Evolutionary conservation across 2,888 invertebrate genomes (phyloP).

Genomic region (Aporophyla nigra): DNA sequence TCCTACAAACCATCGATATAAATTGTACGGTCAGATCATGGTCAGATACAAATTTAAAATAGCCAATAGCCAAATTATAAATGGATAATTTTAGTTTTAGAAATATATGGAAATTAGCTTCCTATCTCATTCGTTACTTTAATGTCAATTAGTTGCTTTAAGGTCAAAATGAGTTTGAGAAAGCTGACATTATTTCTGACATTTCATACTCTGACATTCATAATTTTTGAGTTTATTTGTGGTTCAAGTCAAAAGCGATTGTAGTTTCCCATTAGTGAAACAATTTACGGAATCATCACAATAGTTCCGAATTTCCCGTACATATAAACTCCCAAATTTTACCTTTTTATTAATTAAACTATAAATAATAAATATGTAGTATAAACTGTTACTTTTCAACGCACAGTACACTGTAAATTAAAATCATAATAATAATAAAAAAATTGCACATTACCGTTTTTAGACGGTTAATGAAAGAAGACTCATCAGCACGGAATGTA

Average conservation of each 20-base stretch:
- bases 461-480: neutral
- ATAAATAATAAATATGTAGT: too few relatives aligned
- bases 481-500: neutral
- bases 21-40: neutral
- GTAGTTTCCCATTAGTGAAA: too few relatives aligned
- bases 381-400: neutral
- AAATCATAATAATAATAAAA: neutral
- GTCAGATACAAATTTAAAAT: neutral
- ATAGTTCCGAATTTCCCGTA: too few relatives aligned
- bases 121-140: slow-evolving; percentile 63
- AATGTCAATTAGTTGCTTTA: slow-evolving; percentile 67
- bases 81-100: too few relatives aligned
- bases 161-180: slow-evolving; percentile 72
- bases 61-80: too few relatives aligned
- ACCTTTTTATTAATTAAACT: too few relatives aligned
- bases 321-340: too few relatives aligned
- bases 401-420: neutral
- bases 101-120: slow-evolving; percentile 53
- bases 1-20: too few relatives aligned
- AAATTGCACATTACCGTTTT: neutral
- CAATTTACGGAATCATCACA: too few relatives aligned
- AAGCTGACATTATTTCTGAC: slow-evolving; percentile 79
- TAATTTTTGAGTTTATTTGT: slow-evolving; percentile 51
- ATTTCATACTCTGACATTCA: slow-evolving; percentile 67
- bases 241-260: slow-evolving; percentile 56